Evolutionary conservation across 2,888 invertebrate genomes (phyloP).

Genomic region (Hymenopus coronatus): DNA sequence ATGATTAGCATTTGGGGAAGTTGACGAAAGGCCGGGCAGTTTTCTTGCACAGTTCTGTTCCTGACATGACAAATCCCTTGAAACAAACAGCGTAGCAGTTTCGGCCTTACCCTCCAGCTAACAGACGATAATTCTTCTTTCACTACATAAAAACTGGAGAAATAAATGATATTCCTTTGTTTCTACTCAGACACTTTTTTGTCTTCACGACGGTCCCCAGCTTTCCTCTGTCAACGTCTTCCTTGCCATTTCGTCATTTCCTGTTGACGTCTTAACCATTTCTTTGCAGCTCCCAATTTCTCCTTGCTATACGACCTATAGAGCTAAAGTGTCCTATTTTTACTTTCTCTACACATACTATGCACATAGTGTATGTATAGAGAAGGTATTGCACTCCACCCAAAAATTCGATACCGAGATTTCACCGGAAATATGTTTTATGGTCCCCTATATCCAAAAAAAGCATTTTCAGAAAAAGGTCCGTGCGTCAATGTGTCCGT

Average conservation of each 20-base stretch:
- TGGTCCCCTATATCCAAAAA: no score
- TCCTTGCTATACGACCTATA: neutral
- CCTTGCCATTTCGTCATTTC: neutral
- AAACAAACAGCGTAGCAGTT: neutral
- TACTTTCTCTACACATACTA: no score
- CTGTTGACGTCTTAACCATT: neutral
- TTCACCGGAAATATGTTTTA: no score
- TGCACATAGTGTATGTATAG: no score
- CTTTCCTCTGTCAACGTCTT: neutral
- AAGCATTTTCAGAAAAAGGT: no score
- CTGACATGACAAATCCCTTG: neutral
- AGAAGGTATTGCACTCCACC: no score
- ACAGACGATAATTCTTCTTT: neutral
- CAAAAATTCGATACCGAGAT: no score
- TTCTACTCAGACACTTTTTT: neutral
- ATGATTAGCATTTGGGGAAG: neutral
- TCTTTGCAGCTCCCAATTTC: neutral
- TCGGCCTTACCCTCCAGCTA: neutral
- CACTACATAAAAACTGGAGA: neutral
- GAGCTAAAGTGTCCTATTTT: neutral
- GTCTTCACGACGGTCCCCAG: neutral
- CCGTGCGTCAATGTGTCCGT: no score
- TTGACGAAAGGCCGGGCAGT: neutral
- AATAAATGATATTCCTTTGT: neutral
- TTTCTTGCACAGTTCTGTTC: neutral